A percentile compares a stretch with the other conserved stretches of the same genome.
These are phyloP conservation scores for Caenorhabditis brenneri DNA, from an alignment of 1,140 invertebrate species.

Conservation along the genomic window DNA sequence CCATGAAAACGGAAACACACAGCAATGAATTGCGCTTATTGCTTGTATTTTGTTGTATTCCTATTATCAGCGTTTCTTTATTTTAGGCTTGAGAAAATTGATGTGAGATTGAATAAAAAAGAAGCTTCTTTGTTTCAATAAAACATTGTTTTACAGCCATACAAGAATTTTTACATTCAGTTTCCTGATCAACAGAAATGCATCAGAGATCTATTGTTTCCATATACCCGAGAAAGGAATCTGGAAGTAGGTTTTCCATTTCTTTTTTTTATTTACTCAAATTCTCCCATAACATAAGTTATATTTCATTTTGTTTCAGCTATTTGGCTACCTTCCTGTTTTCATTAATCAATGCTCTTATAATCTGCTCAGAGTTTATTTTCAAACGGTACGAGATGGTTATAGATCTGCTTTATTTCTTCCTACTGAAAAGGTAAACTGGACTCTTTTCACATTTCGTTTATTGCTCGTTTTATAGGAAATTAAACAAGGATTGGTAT, in stretches of 20 bases:
- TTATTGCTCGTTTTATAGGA: not conserved
- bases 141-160: not conserved
- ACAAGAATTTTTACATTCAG: not conserved
- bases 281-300: not conserved
- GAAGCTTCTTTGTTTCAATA: not conserved
- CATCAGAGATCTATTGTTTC: not conserved
- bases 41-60: constrained; percentile 1
- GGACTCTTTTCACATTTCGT: no score
- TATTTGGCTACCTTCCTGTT: not conserved
- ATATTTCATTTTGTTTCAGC: no score
- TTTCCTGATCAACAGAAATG: constrained; percentile 23
- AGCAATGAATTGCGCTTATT: constrained; percentile 12
- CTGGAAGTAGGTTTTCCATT: not conserved
- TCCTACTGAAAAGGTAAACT: not conserved
- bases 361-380: not conserved
- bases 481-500: not conserved
- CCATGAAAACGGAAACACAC: not conserved
- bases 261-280: not conserved
- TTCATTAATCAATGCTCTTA: constrained; percentile 34
- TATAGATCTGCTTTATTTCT: not conserved
- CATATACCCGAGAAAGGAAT: not conserved
- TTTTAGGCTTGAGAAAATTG: constrained; percentile 1
- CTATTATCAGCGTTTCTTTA: not conserved
- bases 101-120: not conserved
- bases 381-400: not conserved